Evolutionary conservation across 2,888 invertebrate species (phyloP).

Genomic region (Brachylomia viminalis): DNA sequence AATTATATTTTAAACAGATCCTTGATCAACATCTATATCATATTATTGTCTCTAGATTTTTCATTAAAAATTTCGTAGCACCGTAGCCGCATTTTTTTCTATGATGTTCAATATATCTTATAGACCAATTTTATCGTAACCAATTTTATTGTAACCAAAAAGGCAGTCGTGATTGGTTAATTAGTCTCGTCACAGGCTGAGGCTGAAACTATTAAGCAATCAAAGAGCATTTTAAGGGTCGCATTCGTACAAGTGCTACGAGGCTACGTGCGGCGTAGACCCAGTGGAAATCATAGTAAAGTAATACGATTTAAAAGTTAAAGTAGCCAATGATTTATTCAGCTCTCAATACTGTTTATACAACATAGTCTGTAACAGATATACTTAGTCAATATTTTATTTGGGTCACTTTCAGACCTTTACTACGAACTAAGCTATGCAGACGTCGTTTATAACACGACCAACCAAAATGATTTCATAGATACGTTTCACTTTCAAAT

Average conservation of each 20-base stretch:
- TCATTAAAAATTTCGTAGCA: background rate
- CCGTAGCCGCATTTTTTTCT: background rate
- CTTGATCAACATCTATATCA: background rate
- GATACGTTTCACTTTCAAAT: slow-evolving; percentile 7
- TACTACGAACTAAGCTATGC: slow-evolving; percentile 46
- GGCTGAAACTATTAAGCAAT: background rate
- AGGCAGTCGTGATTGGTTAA: background rate
- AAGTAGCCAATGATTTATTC: background rate
- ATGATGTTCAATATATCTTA: background rate
- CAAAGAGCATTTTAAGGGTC: background rate
- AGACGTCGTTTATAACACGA: background rate
- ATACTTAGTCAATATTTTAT: background rate
- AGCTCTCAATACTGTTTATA: background rate
- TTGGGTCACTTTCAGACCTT: background rate
- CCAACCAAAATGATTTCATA: background rate
- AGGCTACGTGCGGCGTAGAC: slow-evolving; percentile 39
- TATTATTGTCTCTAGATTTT: background rate
- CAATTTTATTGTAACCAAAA: background rate
- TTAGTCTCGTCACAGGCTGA: background rate
- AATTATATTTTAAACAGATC: background rate
- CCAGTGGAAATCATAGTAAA: background rate
- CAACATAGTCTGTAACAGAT: background rate
- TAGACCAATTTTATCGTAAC: too few species aligned
- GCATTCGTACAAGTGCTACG: slow-evolving; percentile 20
- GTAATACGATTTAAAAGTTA: background rate